Conservation (phyloP, 2,113 vertebrate species). For the Lamprologus speciosus region DNA sequence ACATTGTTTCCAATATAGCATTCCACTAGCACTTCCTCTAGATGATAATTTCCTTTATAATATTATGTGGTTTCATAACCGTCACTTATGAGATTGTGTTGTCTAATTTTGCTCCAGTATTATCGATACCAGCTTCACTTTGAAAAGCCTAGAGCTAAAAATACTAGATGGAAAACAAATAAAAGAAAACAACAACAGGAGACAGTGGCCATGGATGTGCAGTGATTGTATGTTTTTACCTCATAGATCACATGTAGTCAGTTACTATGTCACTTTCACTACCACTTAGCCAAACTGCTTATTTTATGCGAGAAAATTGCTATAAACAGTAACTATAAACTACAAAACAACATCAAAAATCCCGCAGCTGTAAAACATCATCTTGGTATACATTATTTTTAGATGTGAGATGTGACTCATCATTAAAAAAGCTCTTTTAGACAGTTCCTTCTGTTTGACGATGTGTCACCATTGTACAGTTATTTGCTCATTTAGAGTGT, state of each 20-base stretch:
- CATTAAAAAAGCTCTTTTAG: background rate
- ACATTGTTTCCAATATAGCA: background rate
- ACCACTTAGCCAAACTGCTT: background rate
- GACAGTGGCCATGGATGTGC: background rate
- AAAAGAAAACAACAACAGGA: background rate
- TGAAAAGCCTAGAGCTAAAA: background rate
- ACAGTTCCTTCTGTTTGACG: background rate
- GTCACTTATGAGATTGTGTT: background rate
- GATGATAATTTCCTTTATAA: background rate
- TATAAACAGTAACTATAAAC: background rate
- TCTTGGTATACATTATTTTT: background rate
- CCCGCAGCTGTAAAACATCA: background rate
- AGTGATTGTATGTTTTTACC: background rate
- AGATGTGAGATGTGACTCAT: background rate
- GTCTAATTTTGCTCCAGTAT: background rate
- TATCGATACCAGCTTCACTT: background rate
- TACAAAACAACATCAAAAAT: background rate
- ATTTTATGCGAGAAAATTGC: fast-evolving
- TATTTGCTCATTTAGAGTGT: background rate
- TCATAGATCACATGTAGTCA: background rate
- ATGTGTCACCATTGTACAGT: background rate
- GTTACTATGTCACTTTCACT: background rate
- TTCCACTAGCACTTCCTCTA: background rate
- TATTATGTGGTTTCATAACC: background rate
- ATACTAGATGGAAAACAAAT: background rate